Evolutionary conservation across 2,113 vertebrate species (phyloP).

Genomic region (Sebastes schlegelii): DNA sequence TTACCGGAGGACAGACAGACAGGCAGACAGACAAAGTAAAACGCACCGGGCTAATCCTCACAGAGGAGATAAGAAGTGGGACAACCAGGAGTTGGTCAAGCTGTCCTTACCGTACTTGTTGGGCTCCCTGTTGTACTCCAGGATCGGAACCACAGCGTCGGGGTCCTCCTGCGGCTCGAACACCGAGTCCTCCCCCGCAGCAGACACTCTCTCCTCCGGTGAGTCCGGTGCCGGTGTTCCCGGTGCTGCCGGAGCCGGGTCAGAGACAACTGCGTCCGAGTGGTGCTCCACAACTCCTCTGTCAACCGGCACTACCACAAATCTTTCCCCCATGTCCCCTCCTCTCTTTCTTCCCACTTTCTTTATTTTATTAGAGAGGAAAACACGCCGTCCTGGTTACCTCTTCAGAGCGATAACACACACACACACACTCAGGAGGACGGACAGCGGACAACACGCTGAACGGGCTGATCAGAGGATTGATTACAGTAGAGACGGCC

Average conservation of each 20-base stretch:
- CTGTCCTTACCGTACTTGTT: constrained; percentile 84
- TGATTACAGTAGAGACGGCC: constrained; percentile 64
- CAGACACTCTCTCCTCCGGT: neutral
- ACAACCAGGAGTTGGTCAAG: constrained; percentile 27
- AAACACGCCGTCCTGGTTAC: neutral
- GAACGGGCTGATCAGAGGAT: constrained; percentile 52
- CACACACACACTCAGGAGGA: too few species aligned
- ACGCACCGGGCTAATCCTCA: constrained; percentile 55
- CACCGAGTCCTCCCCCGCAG: constrained; percentile 44
- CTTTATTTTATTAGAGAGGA: neutral
- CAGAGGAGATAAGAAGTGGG: constrained; percentile 59
- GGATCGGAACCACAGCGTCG: constrained; percentile 75
- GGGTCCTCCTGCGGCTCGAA: constrained; percentile 63
- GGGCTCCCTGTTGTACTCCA: constrained; percentile 85
- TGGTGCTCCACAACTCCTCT: constrained; percentile 32
- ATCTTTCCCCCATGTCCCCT: constrained; percentile 81
- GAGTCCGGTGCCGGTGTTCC: neutral
- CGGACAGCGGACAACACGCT: too few species aligned
- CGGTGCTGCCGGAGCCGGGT: constrained; percentile 51
- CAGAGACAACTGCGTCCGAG: constrained; percentile 33
- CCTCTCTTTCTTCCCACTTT: neutral
- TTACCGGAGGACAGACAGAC: neutral
- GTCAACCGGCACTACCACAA: constrained; percentile 83
- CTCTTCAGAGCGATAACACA: too few species aligned
- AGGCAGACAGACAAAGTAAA: neutral